Base-by-base conservation (phyloP, 2,797 vertebrate species). In the Chrysolophus pictus region DNA sequence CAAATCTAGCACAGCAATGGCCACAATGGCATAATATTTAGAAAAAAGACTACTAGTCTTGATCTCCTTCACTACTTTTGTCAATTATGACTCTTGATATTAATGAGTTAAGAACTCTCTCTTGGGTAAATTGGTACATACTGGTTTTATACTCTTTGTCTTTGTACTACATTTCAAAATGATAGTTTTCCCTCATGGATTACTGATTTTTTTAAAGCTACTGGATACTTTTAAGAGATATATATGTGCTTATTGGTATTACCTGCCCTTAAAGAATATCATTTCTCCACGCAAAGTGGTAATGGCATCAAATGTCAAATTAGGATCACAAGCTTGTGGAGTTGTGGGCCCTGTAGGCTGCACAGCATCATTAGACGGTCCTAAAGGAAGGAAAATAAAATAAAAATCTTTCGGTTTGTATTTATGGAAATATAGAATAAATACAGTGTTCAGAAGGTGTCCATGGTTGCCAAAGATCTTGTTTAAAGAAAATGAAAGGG, bases 191-290 rank as follows among this genome's bases (percentile, higher is more conserved):
- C 8, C 8, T 67, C 17, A 12, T 6, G 16, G 22, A 26, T 22
- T 53, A 59, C 7, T 28, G 16, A 6, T 15, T 76, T 87, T 84
- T 31, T 3, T 19, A 31, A 60, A 73, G 39, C 1, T 41, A 23
- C 8, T 31, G n/a, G 65, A 33, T 73, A 42, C 46, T 68, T 87
- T 12, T 21, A 53, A 49, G 17, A 60, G 58, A 53, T 33, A 35
- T 41, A 26, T 10, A 11, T n/a, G 11, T 15, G 4, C 4, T 87
- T 53, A 2, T 93, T 47, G 3, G 39, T 59, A 14, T 93, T 98
- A 99, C 99, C 96, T 98, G 97, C 96, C 98, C 96, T 98, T 99
- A 95, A 99, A 99, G 97, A 99, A 99, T 64, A 98, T 8, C 71
- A 95, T 97, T 97, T 98, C 98, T 96, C 98, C 98, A 63, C 98